phyloP scores from a whole-genome alignment of 2,888 invertebrate genomes.

The Dryobotodes eremita region DNA sequence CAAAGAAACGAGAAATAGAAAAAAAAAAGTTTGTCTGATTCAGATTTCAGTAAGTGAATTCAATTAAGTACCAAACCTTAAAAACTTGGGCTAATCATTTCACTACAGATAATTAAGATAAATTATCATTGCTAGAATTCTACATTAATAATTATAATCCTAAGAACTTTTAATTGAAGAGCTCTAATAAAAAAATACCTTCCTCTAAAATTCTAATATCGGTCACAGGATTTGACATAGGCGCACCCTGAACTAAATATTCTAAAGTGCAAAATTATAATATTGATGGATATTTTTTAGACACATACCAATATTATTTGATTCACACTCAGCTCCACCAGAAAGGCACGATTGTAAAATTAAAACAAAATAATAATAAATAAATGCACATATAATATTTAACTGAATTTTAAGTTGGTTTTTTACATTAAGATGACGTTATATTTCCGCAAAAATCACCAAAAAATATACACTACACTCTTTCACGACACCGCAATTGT shows the following conservation, averaged over 20 bases:
- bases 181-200: not conserved
- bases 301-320: constrained; percentile 12
- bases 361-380: not conserved
- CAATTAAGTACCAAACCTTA: not conserved
- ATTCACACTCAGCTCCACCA: not conserved
- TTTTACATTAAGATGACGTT: too few relatives aligned
- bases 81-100: not conserved
- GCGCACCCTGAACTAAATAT: not conserved
- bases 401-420: not conserved
- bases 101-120: too few relatives aligned
- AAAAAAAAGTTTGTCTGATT: too few relatives aligned
- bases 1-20: not conserved
- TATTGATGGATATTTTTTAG: not conserved
- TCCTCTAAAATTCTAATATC: not conserved
- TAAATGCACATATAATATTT: not conserved
- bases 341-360: not conserved
- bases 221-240: not conserved
- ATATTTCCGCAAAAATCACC: not conserved
- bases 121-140: not conserved
- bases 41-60: not conserved
- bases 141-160: not conserved
- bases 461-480: not conserved
- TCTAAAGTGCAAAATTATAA: not conserved
- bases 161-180: not conserved
- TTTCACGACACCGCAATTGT: not conserved